Conservation (phyloP, 2,113 vertebrate species). For the Larimichthys polyactis region DNA sequence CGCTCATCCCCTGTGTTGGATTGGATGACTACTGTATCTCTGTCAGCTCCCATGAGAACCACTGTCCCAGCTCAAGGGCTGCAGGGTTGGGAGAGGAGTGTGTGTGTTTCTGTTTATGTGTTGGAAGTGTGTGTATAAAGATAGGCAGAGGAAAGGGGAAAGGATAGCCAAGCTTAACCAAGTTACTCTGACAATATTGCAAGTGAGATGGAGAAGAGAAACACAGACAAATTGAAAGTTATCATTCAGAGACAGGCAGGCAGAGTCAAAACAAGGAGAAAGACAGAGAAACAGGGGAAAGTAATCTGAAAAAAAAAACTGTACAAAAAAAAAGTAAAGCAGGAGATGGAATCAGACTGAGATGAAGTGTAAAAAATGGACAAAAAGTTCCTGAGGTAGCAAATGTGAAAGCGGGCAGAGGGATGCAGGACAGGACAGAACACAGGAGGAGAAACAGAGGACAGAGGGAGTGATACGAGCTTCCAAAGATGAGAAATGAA, state of each 20-base stretch:
- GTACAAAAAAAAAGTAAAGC: neutral
- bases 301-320: slow-evolving; percentile 3
- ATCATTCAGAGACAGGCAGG: slow-evolving; percentile 14
- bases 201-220: neutral
- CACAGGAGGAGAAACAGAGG: slow-evolving; percentile 52
- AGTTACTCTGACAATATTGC: neutral
- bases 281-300: neutral
- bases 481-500: slow-evolving; percentile 57
- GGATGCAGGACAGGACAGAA: neutral
- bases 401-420: neutral
- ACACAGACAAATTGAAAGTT: slow-evolving; percentile 23
- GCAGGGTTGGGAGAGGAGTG: neutral
- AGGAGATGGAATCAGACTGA: neutral
- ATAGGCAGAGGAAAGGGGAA: neutral
- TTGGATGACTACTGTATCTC: slow-evolving; percentile 18
- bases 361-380: neutral
- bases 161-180: slow-evolving; percentile 2
- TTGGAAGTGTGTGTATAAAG: neutral
- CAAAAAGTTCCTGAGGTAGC: neutral
- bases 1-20: slow-evolving; percentile 8
- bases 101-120: slow-evolving; percentile 4
- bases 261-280: slow-evolving; percentile 9
- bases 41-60: slow-evolving; percentile 16
- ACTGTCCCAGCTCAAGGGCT: slow-evolving; percentile 35
- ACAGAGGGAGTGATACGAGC: slow-evolving; percentile 27